Conservation (phyloP, 2,888 invertebrate genomes). For the Lithophane ornitopus region DNA sequence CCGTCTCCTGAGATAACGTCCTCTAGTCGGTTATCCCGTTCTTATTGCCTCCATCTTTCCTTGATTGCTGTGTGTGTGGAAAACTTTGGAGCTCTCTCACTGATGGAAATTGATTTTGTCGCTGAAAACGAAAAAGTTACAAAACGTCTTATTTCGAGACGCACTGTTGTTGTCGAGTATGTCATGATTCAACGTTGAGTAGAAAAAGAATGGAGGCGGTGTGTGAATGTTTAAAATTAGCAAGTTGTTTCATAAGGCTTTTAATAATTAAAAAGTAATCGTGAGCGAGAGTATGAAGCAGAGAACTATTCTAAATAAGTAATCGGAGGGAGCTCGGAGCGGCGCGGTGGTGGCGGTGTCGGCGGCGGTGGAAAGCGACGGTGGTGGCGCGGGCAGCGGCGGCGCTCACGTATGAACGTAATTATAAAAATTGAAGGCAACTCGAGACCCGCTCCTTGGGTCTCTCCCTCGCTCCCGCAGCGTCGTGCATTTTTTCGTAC, state of each 20-base stretch:
- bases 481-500: conserved; percentile 91
- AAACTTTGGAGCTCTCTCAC: conserved; percentile 85
- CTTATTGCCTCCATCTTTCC: conserved; percentile 89
- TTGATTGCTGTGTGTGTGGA: conserved; percentile 89
- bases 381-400: conserved; percentile 68
- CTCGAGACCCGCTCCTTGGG: conserved; percentile 84
- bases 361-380: conserved; percentile 70
- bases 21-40: conserved; percentile 89
- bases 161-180: conserved; percentile 67
- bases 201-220: conserved; percentile 39
- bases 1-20: conserved; percentile 90
- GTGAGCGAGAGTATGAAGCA: conserved; percentile 72
- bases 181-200: conserved; percentile 37
- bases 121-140: conserved; percentile 83
- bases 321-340: conserved; percentile 73
- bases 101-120: conserved; percentile 87
- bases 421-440: conserved; percentile 91
- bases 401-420: conserved; percentile 92
- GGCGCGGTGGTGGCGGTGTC: conserved; percentile 67
- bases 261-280: conserved; percentile 81
- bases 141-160: conserved; percentile 78
- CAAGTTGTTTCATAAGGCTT: conserved; percentile 57
- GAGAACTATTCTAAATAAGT: conserved; percentile 84
- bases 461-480: conserved; percentile 87
- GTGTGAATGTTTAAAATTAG: conserved; percentile 50